Base-by-base conservation (phyloP, 2,113 vertebrate genomes). In the Rhodinocichla rosea region DNA sequence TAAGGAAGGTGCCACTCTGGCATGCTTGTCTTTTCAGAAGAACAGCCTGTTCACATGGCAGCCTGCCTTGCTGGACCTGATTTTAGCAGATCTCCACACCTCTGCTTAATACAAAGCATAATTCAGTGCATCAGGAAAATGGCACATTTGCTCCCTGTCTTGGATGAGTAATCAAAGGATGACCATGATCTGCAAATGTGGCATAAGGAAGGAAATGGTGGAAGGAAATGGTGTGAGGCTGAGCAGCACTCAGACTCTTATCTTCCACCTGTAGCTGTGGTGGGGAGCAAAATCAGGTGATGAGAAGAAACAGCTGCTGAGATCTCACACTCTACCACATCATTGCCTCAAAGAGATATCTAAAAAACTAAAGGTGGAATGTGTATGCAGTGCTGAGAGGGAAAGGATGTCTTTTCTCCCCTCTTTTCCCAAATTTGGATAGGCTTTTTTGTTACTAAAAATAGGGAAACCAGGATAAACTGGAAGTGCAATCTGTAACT, bases 391-490 rank as follows among this genome's bases (percentile, higher is more conserved):
- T 23, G n/a, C 60, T 91, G 84, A 90, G 79, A 90, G 69, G 27
- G 33, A 87, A 81, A 83, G 56, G 28, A 59, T 62, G 45, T 37
- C 11, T 81, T 78, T 92, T 45, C 11, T n/a, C 2, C 15, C 26
- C 32, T 35, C 69, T 68, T 90, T 91, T 76, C 37, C 83, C 65
- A 90, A 86, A 90, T 96, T 90, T 84, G 90, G 83, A 7, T 53
- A 81, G 56, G 44, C 3, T 82, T 95, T 89, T 85, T 89, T 49
- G 73, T 90, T 93, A 49, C 76, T 96, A 89, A 96, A 95, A 93
- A 82, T 89, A 92, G 87, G 91, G 91, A 94, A 91, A 37, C 26
- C 42, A 62, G 83, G 57, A 59, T 67, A 53, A 71, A 80, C n/a
- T 81, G 71, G 89, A 74, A 92, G 82, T 42, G 56, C 1, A 10